Evolutionary conservation across 2,113 vertebrate species (phyloP).

Genomic region (Colinus virginianus): DNA sequence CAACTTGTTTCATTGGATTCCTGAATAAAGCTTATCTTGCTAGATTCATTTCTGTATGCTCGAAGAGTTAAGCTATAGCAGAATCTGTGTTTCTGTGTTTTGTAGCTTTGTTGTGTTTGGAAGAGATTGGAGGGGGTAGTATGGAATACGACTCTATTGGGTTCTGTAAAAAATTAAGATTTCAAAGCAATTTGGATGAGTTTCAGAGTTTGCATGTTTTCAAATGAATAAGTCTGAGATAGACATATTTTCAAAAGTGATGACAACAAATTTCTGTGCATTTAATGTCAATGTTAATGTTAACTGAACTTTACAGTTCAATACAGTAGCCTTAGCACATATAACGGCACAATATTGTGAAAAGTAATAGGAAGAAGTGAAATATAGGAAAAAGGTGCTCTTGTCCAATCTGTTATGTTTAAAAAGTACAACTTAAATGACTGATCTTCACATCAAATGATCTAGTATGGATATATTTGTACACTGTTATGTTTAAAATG

Average conservation of each 20-base stretch:
- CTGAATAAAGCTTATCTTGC: neutral
- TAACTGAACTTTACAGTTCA: neutral
- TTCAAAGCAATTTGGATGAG: neutral
- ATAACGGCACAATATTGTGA: neutral
- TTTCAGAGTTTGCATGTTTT: neutral
- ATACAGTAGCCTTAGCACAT: neutral
- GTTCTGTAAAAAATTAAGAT: neutral
- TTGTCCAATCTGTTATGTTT: neutral
- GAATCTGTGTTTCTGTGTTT: neutral
- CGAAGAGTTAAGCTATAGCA: neutral
- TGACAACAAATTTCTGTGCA: neutral
- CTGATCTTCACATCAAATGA: neutral
- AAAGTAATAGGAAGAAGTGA: conserved; percentile 17
- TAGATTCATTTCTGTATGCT: neutral
- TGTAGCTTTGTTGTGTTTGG: neutral
- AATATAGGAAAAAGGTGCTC: neutral
- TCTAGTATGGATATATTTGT: neutral
- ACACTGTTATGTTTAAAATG: neutral
- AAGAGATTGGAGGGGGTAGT: neutral
- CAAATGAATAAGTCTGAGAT: neutral
- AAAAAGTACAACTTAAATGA: neutral
- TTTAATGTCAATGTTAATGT: neutral
- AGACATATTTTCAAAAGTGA: neutral
- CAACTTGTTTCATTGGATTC: neutral
- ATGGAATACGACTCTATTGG: too few relatives aligned